Evolutionary conservation across 2,113 vertebrate genomes (phyloP).

Genomic region (Zosterops japonicus): DNA sequence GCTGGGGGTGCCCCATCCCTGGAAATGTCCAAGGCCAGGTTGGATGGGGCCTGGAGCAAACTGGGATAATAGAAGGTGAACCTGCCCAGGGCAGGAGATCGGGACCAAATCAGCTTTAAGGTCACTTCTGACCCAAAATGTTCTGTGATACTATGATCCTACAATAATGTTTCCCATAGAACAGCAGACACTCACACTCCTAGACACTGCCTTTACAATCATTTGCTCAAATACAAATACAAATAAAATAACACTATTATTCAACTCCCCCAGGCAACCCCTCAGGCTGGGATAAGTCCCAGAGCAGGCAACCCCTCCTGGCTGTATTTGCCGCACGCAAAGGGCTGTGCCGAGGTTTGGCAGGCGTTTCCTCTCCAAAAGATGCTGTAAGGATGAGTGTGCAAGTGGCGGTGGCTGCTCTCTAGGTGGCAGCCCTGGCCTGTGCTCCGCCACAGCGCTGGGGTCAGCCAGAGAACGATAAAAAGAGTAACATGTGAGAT

Average conservation of each 20-base stretch:
- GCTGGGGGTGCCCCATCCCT: neutral
- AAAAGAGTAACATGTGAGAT: fast-evolving
- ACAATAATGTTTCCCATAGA: neutral
- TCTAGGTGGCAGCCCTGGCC: conserved; percentile 42
- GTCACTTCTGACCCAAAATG: neutral
- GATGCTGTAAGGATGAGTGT: fast-evolving
- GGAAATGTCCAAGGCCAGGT: neutral
- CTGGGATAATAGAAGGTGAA: neutral
- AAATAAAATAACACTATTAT: fast-evolving
- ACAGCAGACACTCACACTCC: fast-evolving
- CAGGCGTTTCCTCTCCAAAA: fast-evolving
- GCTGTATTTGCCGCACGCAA: fast-evolving
- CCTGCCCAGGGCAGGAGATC: neutral
- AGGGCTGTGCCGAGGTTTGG: neutral
- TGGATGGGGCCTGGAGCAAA: neutral
- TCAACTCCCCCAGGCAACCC: no score
- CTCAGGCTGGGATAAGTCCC: fast-evolving
- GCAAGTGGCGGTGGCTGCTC: neutral
- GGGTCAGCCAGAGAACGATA: fast-evolving
- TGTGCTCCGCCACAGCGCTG: fast-evolving
- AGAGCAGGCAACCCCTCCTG: neutral
- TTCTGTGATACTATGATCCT: no score
- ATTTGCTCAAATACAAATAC: neutral
- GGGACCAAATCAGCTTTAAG: neutral
- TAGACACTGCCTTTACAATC: fast-evolving